These are phyloP conservation scores for Seriola dumerili DNA, from an alignment of 2,113 vertebrate species.

Conservation along the genomic window DNA sequence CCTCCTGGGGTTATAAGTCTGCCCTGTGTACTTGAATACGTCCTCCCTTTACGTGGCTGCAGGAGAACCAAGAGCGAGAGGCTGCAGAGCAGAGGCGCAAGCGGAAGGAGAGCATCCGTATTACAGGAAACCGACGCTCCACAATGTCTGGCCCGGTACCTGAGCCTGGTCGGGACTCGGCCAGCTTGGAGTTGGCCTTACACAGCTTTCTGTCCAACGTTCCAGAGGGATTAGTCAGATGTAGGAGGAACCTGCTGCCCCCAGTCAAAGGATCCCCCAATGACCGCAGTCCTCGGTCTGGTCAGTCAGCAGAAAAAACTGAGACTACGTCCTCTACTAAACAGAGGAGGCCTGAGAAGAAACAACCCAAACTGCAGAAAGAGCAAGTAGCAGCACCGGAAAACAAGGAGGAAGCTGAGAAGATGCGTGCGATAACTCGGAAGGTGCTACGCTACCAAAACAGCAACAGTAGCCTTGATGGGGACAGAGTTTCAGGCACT, in stretches of 20 bases:
- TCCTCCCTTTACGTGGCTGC: not conserved
- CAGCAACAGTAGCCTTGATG: constrained; percentile 16
- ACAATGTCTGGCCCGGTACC: constrained; percentile 31
- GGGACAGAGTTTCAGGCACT: constrained; percentile 26
- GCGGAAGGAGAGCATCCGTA: constrained; percentile 60
- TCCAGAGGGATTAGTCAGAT: constrained; percentile 48
- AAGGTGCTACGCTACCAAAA: constrained; percentile 64
- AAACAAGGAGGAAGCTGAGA: constrained; percentile 40
- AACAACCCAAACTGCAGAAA: constrained; percentile 31
- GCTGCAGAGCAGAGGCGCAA: constrained; percentile 71
- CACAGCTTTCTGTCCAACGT: constrained; percentile 74
- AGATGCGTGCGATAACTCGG: constrained; percentile 46
- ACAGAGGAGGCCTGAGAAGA: constrained; percentile 41
- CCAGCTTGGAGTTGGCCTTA: constrained; percentile 77
- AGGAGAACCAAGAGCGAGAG: constrained; percentile 84
- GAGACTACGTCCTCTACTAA: not conserved
- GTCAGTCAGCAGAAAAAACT: not conserved
- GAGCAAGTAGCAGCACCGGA: not conserved
- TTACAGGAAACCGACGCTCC: constrained; percentile 66
- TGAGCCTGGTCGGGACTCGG: not conserved
- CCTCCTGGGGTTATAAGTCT: not conserved
- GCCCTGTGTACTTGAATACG: not conserved
- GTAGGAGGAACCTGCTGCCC: constrained; percentile 39
- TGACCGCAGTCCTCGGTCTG: not conserved
- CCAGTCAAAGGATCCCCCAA: constrained; percentile 26